Evolutionary conservation across 2,113 vertebrate species (phyloP).

Genomic region (Melanotaenia duboulayi): DNA sequence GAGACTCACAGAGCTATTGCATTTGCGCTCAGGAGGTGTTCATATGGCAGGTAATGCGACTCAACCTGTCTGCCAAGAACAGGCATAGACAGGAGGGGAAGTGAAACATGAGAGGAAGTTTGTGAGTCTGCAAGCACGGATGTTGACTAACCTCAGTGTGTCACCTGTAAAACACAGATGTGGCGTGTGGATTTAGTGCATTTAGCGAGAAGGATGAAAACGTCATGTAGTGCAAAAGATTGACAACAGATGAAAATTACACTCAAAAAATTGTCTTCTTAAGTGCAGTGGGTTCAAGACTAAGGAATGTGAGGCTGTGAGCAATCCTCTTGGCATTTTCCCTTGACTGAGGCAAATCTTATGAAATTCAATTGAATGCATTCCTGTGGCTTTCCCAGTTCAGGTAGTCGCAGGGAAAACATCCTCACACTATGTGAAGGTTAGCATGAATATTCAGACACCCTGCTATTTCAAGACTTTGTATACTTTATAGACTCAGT

Average conservation of each 20-base stretch:
- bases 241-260: neutral
- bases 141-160: conserved; percentile 64
- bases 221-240: neutral
- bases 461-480: neutral
- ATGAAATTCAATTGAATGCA: conserved; percentile 50
- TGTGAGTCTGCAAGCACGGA: conserved; percentile 51
- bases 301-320: conserved; percentile 59
- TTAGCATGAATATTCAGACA: neutral
- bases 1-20: neutral
- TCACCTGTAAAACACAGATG: conserved; percentile 55
- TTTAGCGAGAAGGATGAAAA: neutral
- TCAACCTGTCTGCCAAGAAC: conserved; percentile 66
- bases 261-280: conserved; percentile 5
- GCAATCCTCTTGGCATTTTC: conserved; percentile 40
- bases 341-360: conserved; percentile 32
- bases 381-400: conserved; percentile 24
- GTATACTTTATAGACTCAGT: neutral
- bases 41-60: conserved; percentile 49
- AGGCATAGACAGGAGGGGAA: conserved; percentile 56
- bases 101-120: conserved; percentile 61
- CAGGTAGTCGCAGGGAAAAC: conserved; percentile 31
- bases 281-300: neutral
- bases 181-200: conserved; percentile 15
- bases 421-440: conserved; percentile 20
- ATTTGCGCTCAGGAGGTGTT: neutral